Base-by-base conservation (phyloP, 2,888 invertebrate genomes). In the Chaitophorus viminalis region DNA sequence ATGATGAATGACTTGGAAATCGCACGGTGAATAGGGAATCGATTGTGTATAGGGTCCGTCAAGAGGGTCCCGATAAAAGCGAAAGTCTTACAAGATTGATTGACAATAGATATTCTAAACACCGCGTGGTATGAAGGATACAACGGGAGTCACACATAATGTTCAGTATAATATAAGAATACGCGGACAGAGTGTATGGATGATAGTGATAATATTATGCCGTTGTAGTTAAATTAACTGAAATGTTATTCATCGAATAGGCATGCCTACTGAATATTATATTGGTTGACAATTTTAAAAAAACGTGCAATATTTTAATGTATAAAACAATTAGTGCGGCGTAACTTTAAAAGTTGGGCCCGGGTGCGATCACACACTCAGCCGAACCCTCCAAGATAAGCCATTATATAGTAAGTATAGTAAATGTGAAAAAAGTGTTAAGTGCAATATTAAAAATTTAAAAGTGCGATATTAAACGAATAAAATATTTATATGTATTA, bases 11-110 rank as follows among this genome's bases (percentile, higher is more conserved):
- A 31, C n/a, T 72, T n/a, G 52, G 72, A 33, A 33, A 52, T n/a
- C 33, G 11, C 17, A 72, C 39, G 39, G 60, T 11, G 9, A 21
- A 29, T 8, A 5, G 21, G 65, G 65, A 17, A n/a, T 0, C 21
- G 18, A 31, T 21, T 46, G 70, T 46, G 70, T 54, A 54, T 74
- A 5, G 72, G 72, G 72, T 52, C 46, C n/a, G 3, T 25, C 82
- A 33, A 82, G 52, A 52, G 82, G 72, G 82, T 54, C 52, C 8
- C 33, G 25, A 72, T 68, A 72, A 72, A 82, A 36, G n/a, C 54
- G 54, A 74, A 82, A 74, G 74, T 82, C 74, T 81, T 54, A 33
- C 11, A 52, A 82, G 74, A 74, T 82, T 52, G 70, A 82, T 74
- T n/a, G 54, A 82, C 72, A 74, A 21, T 36, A 54, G 36, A 54